Base-by-base conservation (phyloP, 64 coral and sea anemone genomes). In the Orbicella faveolata region DNA sequence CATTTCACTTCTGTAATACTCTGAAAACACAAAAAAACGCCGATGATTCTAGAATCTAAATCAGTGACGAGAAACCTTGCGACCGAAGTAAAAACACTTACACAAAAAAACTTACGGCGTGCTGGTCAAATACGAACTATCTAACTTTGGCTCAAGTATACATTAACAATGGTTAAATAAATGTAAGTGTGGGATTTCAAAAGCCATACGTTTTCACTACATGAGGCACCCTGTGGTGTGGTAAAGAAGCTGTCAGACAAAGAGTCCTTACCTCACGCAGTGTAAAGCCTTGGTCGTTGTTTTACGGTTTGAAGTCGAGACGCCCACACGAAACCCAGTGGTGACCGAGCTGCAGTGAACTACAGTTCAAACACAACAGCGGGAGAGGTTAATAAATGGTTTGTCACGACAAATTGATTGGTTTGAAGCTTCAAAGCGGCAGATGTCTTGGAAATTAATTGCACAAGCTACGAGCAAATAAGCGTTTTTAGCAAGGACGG, bases 391-490 rank as follows among this genome's bases (percentile, higher is more conserved):
- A 52, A 44, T 78, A 44, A 23, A 78, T 52, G 67, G 67, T 51
- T 78, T 6, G 8, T 17, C 41, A 19, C 4, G 10, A 77, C 15
- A 51, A 78, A 51, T 23, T 2, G 36, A 78, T 78, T 48, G 75
- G 36, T 78, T 78, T 78, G 37, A 78, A 78, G 19, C 9, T 78
- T 78, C 75, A 78, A 78, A 78, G 17, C 9, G 39, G 41, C 75
- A 51, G 37, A 78, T 48, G 75, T 77, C 41, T 77, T 77, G 21
- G 20, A 52, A 77, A 77, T 74, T 39, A 44, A 77, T 39, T 77
- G 75, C 36, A 77, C 75, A 52, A 48, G 21, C 67, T 25, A 70
- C 23, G n/a, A 70, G 67, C 67, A 70, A 70, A 70, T 25, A 26
- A 18, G 67, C 67, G 25, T 26, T 23, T n/a, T 21, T 19, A 44